Evolutionary conservation across 2,888 invertebrate species (phyloP).

Genomic region (Psylliodes chrysocephalus): DNA sequence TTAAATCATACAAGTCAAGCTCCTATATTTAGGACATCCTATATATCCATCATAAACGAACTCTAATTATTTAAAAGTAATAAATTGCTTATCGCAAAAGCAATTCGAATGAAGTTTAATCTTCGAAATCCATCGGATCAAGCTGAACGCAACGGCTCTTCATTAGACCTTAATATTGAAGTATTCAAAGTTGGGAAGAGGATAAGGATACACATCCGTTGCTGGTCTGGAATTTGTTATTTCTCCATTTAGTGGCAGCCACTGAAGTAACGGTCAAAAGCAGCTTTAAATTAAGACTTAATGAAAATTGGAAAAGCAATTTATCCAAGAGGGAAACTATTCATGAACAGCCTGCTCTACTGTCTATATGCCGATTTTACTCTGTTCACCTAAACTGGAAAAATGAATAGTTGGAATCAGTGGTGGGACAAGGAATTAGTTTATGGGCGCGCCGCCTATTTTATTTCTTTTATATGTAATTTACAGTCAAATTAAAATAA

Average conservation of each 20-base stretch:
- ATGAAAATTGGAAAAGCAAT: constrained; percentile 49
- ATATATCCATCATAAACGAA: no score
- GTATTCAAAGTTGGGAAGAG: constrained; percentile 22
- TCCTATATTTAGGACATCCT: no score
- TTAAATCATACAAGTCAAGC: no score
- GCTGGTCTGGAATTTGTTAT: constrained; percentile 28
- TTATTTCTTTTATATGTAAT: no score
- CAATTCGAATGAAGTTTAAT: not conserved
- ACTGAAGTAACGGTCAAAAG: constrained; percentile 41
- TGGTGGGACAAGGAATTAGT: no score
- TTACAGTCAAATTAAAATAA: no score
- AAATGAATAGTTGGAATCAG: constrained; percentile 42
- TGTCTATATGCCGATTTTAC: constrained; percentile 22
- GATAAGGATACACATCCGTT: constrained; percentile 8
- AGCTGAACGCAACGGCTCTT: not conserved
- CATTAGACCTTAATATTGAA: not conserved
- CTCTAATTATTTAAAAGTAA: no score
- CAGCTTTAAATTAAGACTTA: constrained; percentile 46
- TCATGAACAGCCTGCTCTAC: constrained; percentile 38
- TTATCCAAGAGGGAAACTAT: constrained; percentile 47
- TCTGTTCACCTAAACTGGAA: constrained; percentile 37
- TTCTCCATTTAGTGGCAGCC: constrained; percentile 19
- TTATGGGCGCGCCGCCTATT: no score
- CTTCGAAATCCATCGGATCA: not conserved
- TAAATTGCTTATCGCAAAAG: no score